Evolutionary conservation across 2,888 invertebrate genomes (phyloP).

Genomic region (Rhorus exstirpatorius): DNA sequence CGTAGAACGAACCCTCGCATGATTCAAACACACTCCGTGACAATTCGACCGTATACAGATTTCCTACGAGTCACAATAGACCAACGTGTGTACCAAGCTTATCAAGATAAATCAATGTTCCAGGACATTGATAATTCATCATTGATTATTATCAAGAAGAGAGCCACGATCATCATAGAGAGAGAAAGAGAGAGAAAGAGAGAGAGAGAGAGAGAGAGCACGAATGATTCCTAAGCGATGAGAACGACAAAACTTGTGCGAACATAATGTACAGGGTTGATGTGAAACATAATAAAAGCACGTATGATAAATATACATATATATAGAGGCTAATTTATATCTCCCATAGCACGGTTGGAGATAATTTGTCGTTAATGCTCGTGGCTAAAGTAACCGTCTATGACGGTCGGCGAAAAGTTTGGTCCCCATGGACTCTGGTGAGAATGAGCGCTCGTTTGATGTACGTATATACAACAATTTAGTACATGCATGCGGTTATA

Average conservation of each 20-base stretch:
- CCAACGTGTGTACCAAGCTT: background rate
- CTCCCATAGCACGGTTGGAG: slow-evolving; percentile 18
- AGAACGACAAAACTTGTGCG: slow-evolving; percentile 4
- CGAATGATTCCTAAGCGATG: slow-evolving; percentile 21
- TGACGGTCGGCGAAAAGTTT: slow-evolving; percentile 60
- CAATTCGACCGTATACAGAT: background rate
- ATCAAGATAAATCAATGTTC: slow-evolving; percentile 12
- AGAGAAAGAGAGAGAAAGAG: too few species aligned
- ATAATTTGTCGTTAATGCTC: slow-evolving; percentile 57
- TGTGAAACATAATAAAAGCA: slow-evolving; percentile 20
- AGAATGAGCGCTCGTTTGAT: slow-evolving; percentile 29
- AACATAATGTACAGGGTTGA: background rate
- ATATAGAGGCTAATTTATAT: background rate
- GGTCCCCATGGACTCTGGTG: slow-evolving; percentile 31
- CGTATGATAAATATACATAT: background rate
- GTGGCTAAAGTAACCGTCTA: slow-evolving; percentile 43
- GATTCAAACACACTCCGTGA: background rate
- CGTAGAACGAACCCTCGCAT: background rate
- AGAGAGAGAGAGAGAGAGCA: too few species aligned
- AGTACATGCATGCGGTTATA: slow-evolving; percentile 30
- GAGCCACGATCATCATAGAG: slow-evolving; percentile 11
- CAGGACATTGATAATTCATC: background rate
- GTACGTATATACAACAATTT: slow-evolving; percentile 42
- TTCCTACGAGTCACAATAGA: background rate
- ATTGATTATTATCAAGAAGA: background rate